Percentiles rank a stretch among this genome's conserved stretches.
Conservation (phyloP, 1,140 invertebrate genomes). For the Aricia agestis region DNA sequence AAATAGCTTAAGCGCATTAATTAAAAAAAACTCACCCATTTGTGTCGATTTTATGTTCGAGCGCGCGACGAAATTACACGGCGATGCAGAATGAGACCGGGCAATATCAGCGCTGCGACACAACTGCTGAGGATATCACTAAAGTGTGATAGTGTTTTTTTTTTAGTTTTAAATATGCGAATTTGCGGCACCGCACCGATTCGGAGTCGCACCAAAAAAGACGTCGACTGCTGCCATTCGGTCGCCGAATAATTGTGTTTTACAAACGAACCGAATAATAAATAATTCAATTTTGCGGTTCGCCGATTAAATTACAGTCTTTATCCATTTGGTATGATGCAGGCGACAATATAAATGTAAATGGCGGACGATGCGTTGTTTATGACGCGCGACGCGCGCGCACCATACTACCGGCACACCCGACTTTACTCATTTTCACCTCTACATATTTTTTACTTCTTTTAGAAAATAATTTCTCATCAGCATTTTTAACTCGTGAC, state of each 20-base stretch:
- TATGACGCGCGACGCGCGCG: conserved; percentile 38
- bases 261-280: conserved; percentile 64
- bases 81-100: conserved; percentile 42
- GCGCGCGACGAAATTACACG: conserved; percentile 29
- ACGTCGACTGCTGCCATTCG: conserved; percentile 47
- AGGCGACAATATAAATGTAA: conserved; percentile 73
- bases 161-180: conserved; percentile 52
- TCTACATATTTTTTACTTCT: conserved; percentile 7
- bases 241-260: conserved; percentile 64
- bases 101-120: conserved; percentile 46
- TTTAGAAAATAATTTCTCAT: too few relatives aligned
- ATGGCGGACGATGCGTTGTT: conserved; percentile 60
- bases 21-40: conserved; percentile 42
- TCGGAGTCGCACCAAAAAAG: conserved; percentile 53
- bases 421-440: conserved; percentile 4
- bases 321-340: conserved; percentile 60
- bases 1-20: conserved; percentile 20
- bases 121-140: conserved; percentile 54
- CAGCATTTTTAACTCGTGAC: too few relatives aligned
- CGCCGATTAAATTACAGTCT: conserved; percentile 61
- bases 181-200: conserved; percentile 53
- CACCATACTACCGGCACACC: background rate
- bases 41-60: conserved; percentile 28
- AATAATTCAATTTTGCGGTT: conserved; percentile 71
- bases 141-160: conserved; percentile 53